A percentile compares a stretch with the other conserved stretches of the same genome.
phyloP scores from a whole-genome alignment of 2,113 vertebrate species.

The Scomber japonicus region DNA sequence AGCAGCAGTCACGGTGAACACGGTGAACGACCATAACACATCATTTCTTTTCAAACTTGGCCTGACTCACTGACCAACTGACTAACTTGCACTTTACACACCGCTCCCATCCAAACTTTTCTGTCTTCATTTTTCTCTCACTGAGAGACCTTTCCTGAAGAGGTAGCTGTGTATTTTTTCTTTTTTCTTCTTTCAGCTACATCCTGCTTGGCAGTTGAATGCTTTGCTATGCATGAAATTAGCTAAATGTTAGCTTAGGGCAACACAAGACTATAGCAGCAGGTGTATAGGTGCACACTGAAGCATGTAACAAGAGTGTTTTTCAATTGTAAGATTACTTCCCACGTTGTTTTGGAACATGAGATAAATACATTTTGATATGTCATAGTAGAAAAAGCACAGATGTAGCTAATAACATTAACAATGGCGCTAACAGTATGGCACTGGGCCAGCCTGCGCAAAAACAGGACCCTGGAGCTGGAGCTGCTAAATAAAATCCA shows the following conservation, averaged over 20 bases:
- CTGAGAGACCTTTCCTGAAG: no score
- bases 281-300: background rate
- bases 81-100: slow-evolving; percentile 17
- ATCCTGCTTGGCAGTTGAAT: background rate
- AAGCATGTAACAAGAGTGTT: background rate
- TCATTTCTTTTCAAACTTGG: slow-evolving; percentile 38
- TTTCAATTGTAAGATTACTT: background rate
- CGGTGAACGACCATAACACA: slow-evolving; percentile 19
- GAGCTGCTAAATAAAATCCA: background rate
- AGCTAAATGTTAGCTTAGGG: slow-evolving; percentile 4
- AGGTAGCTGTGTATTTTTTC: no score
- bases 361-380: no score
- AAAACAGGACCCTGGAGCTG: background rate
- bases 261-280: no score
- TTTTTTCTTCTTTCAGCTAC: no score
- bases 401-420: no score
- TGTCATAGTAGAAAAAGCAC: no score
- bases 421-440: no score
- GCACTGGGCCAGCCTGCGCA: no score
- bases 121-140: background rate
- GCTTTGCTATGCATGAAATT: slow-evolving; percentile 23
- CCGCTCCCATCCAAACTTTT: slow-evolving; percentile 22
- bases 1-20: slow-evolving; percentile 42
- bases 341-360: background rate
- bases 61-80: slow-evolving; percentile 29